Evolutionary conservation across 1,140 invertebrate species (phyloP), one percentile per base, ranked within the genome.

Genomic region (Megalopta genalis): DNA sequence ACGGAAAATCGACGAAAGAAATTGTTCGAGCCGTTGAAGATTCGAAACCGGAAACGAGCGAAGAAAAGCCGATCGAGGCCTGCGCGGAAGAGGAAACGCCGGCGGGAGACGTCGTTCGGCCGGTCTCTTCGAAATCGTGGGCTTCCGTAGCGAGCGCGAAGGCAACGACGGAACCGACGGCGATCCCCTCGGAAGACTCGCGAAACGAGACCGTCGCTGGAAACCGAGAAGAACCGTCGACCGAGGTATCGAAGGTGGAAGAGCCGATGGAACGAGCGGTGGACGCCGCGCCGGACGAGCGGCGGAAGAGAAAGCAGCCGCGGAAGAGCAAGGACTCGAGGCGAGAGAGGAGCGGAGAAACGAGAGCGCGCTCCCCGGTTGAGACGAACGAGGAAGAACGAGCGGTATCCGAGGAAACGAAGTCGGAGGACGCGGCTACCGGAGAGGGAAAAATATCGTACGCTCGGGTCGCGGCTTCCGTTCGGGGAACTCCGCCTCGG

Each of bases 381-480:
- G 21, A 0, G 14, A n/a, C 32, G 49, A 23, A 9, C 16, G 46
- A 60, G 4, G 73, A 72, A 2, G 77, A 85, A 12, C 10, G 71
- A 85, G 25, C 75, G 83, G 57, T 21, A 49, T 0, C 9, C 16
- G 64, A 32, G 12, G 46, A 81, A 60, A 27, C 39, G 12, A 57
- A 9, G 54, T 9, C 21, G 23, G 10, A 57, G 0, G 87, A 88
- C 67, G 16, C 59, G 21, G 7, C 12, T 70, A 74, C 21, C 7
- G 86, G 79, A 70, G 85, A 84, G 32, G 93, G 93, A 49, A 93
- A 93, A 5, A 95, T 95, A 91, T 95, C 95, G 8, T 95, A 95
- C 77, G 94, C 94, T 52, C 93, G 94, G 90, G 93, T 95, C 18
- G 91, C 95, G 18, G 93, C 94, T 25, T 93, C 93, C 85, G 92